Percentiles rank a stretch among this genome's conserved stretches.
phyloP scores from a whole-genome alignment of 2,113 vertebrate species.

The Patagioenas fasciata region DNA sequence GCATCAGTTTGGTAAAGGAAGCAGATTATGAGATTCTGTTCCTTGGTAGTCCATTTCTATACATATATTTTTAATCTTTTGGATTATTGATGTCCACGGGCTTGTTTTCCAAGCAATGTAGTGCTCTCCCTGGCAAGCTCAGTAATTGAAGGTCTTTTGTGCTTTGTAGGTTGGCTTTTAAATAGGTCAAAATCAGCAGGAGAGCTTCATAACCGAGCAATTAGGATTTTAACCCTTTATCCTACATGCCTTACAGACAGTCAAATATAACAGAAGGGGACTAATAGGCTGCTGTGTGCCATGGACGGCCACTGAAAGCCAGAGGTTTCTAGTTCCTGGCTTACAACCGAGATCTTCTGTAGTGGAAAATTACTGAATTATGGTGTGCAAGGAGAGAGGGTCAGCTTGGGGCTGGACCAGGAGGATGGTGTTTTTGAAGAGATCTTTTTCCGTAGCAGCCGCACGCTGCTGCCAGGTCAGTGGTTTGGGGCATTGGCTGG shows the following conservation, averaged over 20 bases:
- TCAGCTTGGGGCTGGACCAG: background rate
- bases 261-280: background rate
- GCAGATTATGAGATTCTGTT: background rate
- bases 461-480: background rate
- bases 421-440: background rate
- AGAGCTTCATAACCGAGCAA: constrained; percentile 64
- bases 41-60: background rate
- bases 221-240: constrained; percentile 69
- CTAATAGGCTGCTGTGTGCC: background rate
- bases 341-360: background rate
- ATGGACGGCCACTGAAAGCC: background rate
- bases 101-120: constrained; percentile 36
- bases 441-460: background rate
- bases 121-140: constrained; percentile 8
- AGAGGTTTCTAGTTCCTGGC: background rate
- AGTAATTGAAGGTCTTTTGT: constrained; percentile 54
- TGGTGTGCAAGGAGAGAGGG: background rate
- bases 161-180: constrained; percentile 63
- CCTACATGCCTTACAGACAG: background rate
- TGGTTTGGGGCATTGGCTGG: background rate
- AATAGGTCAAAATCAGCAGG: constrained; percentile 72
- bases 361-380: background rate
- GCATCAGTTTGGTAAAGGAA: background rate
- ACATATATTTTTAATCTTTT: background rate
- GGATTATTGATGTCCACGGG: constrained; percentile 19